Conservation (phyloP, 2,888 invertebrate species). For the Seira ritae region DNA sequence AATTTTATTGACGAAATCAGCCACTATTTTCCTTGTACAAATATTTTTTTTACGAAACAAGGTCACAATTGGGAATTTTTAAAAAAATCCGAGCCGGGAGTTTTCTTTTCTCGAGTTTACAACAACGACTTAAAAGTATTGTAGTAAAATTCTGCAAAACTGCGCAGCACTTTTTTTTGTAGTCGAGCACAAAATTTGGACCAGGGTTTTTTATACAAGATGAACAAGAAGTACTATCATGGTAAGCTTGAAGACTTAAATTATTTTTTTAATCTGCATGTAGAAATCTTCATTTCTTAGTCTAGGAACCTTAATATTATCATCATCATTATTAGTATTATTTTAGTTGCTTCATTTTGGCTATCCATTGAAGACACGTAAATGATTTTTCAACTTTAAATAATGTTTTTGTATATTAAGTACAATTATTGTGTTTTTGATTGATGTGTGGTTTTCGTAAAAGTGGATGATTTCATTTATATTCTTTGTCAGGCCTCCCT, state of each 20-base stretch:
- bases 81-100: neutral
- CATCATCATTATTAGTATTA: neutral
- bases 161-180: slow-evolving; percentile 5
- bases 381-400: slow-evolving; percentile 22
- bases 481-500: too few species aligned
- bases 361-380: slow-evolving; percentile 61
- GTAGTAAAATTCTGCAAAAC: neutral
- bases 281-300: neutral
- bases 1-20: slow-evolving; percentile 1
- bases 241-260: slow-evolving; percentile 1
- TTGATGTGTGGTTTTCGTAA: slow-evolving; percentile 3
- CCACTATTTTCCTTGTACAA: neutral
- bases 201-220: slow-evolving; percentile 54
- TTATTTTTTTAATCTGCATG: neutral
- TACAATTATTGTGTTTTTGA: neutral
- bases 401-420: neutral
- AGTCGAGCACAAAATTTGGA: slow-evolving; percentile 62
- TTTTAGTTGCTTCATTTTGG: slow-evolving; percentile 42
- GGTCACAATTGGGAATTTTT: slow-evolving; percentile 10
- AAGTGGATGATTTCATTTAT: neutral
- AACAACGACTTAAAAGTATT: neutral
- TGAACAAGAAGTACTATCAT: slow-evolving; percentile 49
- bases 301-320: neutral
- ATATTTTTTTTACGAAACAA: slow-evolving; percentile 14
- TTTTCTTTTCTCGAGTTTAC: neutral